These are phyloP conservation scores for Mungos mungo DNA, from an alignment of 2,113 vertebrate species.

Conservation along the genomic window DNA sequence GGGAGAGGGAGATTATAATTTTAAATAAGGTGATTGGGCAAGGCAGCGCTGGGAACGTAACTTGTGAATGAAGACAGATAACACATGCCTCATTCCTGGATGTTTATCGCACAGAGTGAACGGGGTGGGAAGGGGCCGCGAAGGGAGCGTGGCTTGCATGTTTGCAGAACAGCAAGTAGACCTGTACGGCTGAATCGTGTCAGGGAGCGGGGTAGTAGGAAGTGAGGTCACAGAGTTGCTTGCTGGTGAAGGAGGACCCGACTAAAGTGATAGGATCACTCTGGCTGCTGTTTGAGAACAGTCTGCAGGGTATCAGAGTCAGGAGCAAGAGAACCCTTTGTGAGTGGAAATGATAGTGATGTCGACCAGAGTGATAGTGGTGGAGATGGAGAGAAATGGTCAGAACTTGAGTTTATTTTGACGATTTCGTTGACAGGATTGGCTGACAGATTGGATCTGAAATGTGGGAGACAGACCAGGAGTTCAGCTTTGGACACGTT, in stretches of 20 bases:
- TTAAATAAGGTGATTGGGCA: neutral
- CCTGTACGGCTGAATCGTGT: neutral
- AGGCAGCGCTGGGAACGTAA: neutral
- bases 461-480: neutral
- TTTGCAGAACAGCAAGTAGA: neutral
- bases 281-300: neutral
- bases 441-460: slow-evolving; percentile 18
- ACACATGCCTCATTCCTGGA: neutral
- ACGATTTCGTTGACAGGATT: neutral
- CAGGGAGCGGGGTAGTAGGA: neutral
- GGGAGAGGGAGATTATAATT: neutral
- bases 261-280: neutral
- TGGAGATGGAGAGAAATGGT: neutral
- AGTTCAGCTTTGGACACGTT: slow-evolving; percentile 35
- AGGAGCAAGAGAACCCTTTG: neutral
- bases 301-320: neutral
- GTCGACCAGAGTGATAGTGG: neutral
- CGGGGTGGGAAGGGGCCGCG: neutral
- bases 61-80: neutral
- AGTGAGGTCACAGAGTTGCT: neutral
- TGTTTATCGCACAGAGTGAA: neutral
- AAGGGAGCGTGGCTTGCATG: neutral
- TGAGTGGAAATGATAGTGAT: neutral
- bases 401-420: neutral
- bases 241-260: neutral